Evolutionary conservation across 2,797 vertebrate genomes (phyloP).

Genomic region (Pitangus sulphuratus): DNA sequence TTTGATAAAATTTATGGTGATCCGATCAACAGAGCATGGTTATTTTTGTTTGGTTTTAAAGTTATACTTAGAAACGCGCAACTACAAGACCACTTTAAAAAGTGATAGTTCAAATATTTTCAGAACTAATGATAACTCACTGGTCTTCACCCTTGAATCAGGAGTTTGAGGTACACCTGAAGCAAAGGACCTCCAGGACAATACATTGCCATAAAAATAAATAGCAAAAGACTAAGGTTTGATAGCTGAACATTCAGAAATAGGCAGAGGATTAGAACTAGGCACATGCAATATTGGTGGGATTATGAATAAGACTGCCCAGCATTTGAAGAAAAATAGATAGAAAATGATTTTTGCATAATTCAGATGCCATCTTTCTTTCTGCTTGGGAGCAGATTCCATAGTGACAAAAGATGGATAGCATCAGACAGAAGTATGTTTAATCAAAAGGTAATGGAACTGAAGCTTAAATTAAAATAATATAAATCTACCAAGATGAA

Average conservation of each 20-base stretch:
- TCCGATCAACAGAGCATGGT: background rate
- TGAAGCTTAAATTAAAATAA: conserved; percentile 72
- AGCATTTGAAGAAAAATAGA: conserved; percentile 57
- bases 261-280: conserved; percentile 29
- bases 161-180: background rate
- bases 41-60: background rate
- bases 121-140: background rate
- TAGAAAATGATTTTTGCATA: conserved; percentile 64
- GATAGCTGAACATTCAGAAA: conserved; percentile 25
- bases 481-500: conserved; percentile 60
- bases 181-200: background rate
- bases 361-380: conserved; percentile 65
- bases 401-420: conserved; percentile 60
- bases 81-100: background rate
- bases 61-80: background rate
- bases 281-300: conserved; percentile 10
- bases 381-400: conserved; percentile 52
- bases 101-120: background rate
- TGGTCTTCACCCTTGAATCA: background rate
- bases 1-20: background rate
- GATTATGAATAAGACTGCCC: conserved; percentile 50
- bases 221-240: background rate
- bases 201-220: background rate
- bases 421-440: conserved; percentile 60
- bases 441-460: conserved; percentile 70